phyloP scores from a whole-genome alignment of 2,113 vertebrate species.

The Corythornis madagascariensis region DNA sequence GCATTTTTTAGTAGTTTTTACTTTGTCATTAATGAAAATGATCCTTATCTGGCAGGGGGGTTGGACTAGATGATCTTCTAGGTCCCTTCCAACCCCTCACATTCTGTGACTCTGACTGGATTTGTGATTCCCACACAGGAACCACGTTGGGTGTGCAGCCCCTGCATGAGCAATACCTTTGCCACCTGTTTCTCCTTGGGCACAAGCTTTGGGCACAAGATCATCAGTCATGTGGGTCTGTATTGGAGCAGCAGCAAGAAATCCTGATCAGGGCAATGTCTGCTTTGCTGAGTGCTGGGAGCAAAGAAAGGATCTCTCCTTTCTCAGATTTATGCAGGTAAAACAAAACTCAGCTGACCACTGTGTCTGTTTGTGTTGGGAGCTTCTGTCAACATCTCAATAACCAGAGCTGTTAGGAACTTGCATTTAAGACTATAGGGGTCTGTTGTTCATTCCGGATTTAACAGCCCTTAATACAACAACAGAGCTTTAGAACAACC shows the following conservation, averaged over 20 bases:
- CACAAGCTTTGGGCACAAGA: not conserved
- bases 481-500: not conserved
- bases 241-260: not conserved
- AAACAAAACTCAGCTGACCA: not conserved
- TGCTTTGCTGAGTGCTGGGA: not conserved
- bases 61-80: too few species aligned
- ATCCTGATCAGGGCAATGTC: not conserved
- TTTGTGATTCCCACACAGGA: accelerated
- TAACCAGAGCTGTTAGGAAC: not conserved
- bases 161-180: not conserved
- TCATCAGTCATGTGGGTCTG: not conserved
- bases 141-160: accelerated
- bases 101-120: too few species aligned
- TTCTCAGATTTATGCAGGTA: accelerated
- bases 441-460: not conserved
- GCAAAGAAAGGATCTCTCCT: not conserved
- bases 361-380: not conserved
- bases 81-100: too few species aligned
- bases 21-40: not conserved
- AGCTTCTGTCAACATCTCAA: not conserved
- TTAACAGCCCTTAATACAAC: not conserved
- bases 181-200: not conserved
- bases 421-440: not conserved
- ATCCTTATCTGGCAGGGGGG: too few species aligned
- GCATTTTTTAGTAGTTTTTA: not conserved